These are phyloP conservation scores for Eudiplozoon nipponicum DNA, from an alignment of 2,888 invertebrate genomes.

Conservation along the genomic window DNA sequence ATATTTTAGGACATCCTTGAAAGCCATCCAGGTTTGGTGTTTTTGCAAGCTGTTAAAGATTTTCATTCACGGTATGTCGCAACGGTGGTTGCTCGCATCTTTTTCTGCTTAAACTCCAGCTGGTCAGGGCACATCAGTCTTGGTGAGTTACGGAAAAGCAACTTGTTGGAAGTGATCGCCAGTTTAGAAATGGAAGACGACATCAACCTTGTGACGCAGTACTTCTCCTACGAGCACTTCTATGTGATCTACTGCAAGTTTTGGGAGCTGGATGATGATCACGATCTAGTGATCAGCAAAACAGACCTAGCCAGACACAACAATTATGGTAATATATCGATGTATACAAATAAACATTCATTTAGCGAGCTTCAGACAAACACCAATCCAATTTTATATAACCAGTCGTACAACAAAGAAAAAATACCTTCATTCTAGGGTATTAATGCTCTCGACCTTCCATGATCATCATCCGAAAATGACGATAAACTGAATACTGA, in stretches of 20 bases:
- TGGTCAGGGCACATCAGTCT: constrained; percentile 72
- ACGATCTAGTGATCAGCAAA: constrained; percentile 72
- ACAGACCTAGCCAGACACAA: constrained; percentile 69
- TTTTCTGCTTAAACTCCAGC: constrained; percentile 71
- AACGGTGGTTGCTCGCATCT: constrained; percentile 86
- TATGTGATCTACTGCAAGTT: constrained; percentile 99
- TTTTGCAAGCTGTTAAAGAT: constrained; percentile 80
- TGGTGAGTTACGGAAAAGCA: constrained; percentile 56
- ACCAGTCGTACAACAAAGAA: too few relatives aligned
- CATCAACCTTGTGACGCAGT: constrained; percentile 49
- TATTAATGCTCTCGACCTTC: too few relatives aligned
- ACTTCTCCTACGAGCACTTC: constrained; percentile 85
- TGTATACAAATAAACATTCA: constrained; percentile 5
- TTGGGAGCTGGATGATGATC: constrained; percentile 93
- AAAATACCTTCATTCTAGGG: too few relatives aligned
- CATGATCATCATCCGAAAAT: too few relatives aligned
- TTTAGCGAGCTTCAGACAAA: too few relatives aligned
- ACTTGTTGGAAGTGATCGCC: constrained; percentile 41
- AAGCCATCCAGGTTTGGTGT: constrained; percentile 76
- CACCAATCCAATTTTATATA: too few relatives aligned
- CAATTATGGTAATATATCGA: constrained; percentile 60
- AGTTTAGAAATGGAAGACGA: constrained; percentile 72
- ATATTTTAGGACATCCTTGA: constrained; percentile 69
- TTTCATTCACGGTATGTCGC: constrained; percentile 93
- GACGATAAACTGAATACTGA: too few relatives aligned